phyloP scores from a whole-genome alignment of 2,888 invertebrate genomes.

The Myathropa florea region DNA sequence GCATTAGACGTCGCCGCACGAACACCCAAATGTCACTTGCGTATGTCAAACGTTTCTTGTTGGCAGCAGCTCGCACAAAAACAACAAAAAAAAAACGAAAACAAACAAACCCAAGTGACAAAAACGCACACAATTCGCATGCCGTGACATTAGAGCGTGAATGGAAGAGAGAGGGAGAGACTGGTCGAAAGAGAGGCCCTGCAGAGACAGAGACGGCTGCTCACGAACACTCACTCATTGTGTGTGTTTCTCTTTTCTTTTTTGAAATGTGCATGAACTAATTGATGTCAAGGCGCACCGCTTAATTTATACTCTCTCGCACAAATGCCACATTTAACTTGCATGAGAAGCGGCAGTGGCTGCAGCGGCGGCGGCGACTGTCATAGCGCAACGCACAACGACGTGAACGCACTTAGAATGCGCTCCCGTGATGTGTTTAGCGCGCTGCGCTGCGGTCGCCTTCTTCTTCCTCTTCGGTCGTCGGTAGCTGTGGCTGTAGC shows the following conservation, averaged over 20 bases:
- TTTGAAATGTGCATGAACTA: conserved; percentile 71
- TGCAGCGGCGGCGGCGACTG: conserved; percentile 55
- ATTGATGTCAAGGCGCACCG: conserved; percentile 78
- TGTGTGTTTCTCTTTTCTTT: conserved; percentile 2
- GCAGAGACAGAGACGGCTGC: conserved; percentile 31
- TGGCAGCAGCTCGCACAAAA: conserved; percentile 38
- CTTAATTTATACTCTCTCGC: conserved; percentile 77
- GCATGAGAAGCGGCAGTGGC: conserved; percentile 59
- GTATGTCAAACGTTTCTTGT: conserved; percentile 63
- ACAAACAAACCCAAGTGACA: conserved; percentile 22
- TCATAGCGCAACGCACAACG: conserved; percentile 41
- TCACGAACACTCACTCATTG: conserved; percentile 4
- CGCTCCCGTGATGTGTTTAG: conserved; percentile 26
- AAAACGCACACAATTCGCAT: conserved; percentile 47
- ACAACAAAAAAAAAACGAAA: neutral
- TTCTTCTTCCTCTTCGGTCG: conserved; percentile 66
- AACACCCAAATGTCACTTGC: conserved; percentile 70
- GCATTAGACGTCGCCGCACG: conserved; percentile 42
- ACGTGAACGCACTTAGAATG: conserved; percentile 70
- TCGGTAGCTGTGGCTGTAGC: neutral
- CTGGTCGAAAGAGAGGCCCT: neutral
- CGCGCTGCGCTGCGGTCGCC: conserved; percentile 36
- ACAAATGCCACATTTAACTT: conserved; percentile 70
- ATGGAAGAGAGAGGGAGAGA: neutral
- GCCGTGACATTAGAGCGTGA: conserved; percentile 14